Conservation (phyloP, 2,797 vertebrate species). For the Chrosomus eos region DNA sequence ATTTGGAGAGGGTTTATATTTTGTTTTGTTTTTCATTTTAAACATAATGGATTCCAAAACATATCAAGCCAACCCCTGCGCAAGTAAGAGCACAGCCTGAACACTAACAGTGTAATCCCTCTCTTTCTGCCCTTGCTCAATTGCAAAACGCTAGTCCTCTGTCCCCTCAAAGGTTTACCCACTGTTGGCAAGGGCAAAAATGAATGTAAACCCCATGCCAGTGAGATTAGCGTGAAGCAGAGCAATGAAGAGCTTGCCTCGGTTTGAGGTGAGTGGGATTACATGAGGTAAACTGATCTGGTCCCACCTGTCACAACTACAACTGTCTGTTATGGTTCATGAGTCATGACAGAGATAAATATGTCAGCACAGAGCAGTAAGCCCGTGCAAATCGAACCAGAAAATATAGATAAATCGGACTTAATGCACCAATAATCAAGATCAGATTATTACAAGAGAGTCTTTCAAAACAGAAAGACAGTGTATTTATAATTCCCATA, state of each 20-base stretch:
- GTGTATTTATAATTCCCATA: neutral
- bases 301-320: constrained; percentile 60
- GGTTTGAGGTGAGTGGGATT: constrained; percentile 66
- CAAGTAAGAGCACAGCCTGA: constrained; percentile 24
- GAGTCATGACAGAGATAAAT: constrained; percentile 48
- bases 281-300: constrained; percentile 61
- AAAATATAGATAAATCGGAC: neutral
- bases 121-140: constrained; percentile 28
- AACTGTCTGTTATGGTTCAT: constrained; percentile 49
- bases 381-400: neutral
- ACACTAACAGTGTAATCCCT: constrained; percentile 33
- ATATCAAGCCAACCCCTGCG: neutral
- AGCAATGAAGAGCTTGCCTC: constrained; percentile 54
- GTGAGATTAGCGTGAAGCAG: constrained; percentile 58
- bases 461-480: neutral
- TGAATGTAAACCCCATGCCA: constrained; percentile 36
- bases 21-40: constrained; percentile 21
- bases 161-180: constrained; percentile 36
- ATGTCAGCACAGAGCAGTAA: constrained; percentile 28
- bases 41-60: neutral
- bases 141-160: constrained; percentile 26
- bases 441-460: neutral
- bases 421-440: neutral
- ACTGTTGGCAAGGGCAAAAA: constrained; percentile 50
- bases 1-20: constrained; percentile 16